Base-by-base conservation (phyloP, 2,888 invertebrate species). In the Masnerella sp. region DNA sequence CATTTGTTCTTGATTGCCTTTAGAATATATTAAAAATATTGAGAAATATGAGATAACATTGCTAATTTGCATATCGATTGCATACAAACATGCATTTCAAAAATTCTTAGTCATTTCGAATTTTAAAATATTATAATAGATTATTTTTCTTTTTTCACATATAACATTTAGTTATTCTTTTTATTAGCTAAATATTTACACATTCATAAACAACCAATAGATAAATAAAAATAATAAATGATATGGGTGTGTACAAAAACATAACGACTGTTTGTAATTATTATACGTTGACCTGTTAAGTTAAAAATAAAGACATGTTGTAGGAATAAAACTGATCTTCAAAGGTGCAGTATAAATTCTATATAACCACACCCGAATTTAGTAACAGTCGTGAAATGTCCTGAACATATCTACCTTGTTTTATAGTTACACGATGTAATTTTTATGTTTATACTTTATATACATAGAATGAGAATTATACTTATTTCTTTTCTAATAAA, bases 361-460 rank as follows among this genome's bases (percentile, higher is more conserved):
- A 38, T 36, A 51, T 36, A 70, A 58, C 62, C 70, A 70, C 70
- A 70, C 64, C 64, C 43, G 70, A 70, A 70, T 64, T 70, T 30
- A 51, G 54, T 32, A 43, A 64, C 15, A 51, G 62, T 64, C 64
- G 64, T 70, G 56, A 70, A 64, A 58, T 64, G 58, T 70, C 38
- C 56, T 43, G 43, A 28, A 68, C 32, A 15, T 54, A 56, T 62
- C 28, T 49, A 40, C 34, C 11, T 49, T 45, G n/a, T n/a, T n/a
- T n/a, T n/a, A n/a, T 18, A 59, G 43, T 70, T 56, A 62, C 28
- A 51, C 49, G 54, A 14, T 20, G 34, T 14, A 32, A 20, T 12
- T 40, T 47, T 56, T 51, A 51, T 68, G 40, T 45, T 28, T 25
- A 14, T n/a, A n/a, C n/a, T n/a, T n/a, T n/a, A n/a, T n/a, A n/a